Evolutionary conservation across 2,797 vertebrate genomes (phyloP).

Genomic region (Pangasius sanitwongsei): DNA sequence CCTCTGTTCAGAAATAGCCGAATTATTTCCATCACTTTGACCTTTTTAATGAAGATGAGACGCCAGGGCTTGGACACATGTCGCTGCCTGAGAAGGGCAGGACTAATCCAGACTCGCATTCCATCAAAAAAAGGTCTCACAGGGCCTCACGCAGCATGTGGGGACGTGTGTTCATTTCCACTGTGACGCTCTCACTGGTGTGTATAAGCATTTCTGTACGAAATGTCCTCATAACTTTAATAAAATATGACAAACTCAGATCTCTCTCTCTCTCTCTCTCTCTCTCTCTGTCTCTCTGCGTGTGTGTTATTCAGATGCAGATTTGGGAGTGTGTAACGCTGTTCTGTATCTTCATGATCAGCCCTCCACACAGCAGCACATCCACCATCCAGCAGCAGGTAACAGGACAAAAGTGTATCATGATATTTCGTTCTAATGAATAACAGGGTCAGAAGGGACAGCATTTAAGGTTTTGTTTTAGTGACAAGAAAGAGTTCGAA

Average conservation of each 20-base stretch:
- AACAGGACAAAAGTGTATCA: not conserved
- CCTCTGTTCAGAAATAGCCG: conserved; percentile 56
- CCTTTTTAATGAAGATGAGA: conserved; percentile 56
- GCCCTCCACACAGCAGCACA: conserved; percentile 21
- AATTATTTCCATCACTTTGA: conserved; percentile 60
- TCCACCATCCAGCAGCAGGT: conserved; percentile 42
- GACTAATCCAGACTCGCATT: conserved; percentile 22
- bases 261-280: not conserved
- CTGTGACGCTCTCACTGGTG: not conserved
- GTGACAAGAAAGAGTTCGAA: no score
- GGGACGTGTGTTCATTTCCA: not conserved
- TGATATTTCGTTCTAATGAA: not conserved
- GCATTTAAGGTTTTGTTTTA: not conserved
- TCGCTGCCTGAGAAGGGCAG: conserved; percentile 37
- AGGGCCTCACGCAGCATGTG: conserved; percentile 25
- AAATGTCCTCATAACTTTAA: not conserved
- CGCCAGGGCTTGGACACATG: conserved; percentile 38
- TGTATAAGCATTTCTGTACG: not conserved
- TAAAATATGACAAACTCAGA: not conserved
- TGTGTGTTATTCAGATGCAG: conserved; percentile 48
- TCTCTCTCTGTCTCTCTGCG: not conserved
- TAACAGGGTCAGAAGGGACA: not conserved
- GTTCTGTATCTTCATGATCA: conserved; percentile 40
- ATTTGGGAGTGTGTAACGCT: conserved; percentile 44
- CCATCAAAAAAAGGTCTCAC: conserved; percentile 33